phyloP scores from a whole-genome alignment of 2,888 invertebrate genomes.

The Mesodorylaimus sp. region DNA sequence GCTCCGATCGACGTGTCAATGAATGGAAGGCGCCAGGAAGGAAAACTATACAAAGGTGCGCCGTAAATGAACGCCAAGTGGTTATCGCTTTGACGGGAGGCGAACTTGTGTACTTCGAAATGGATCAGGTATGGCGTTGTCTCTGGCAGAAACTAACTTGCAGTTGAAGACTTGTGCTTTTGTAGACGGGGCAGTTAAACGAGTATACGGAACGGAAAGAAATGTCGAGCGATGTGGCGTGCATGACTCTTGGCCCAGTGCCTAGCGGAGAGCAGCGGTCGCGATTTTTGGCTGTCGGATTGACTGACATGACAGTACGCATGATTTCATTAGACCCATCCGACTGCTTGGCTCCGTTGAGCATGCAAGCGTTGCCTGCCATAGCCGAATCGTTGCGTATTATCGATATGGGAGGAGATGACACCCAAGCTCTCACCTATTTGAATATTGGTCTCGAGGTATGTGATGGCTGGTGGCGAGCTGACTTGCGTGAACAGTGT shows the following conservation, averaged over 20 bases:
- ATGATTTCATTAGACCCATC: slow-evolving; percentile 84
- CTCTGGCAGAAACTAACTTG: slow-evolving; percentile 1
- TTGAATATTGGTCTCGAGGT: slow-evolving; percentile 76
- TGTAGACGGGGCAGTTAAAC: slow-evolving; percentile 81
- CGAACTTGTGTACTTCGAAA: slow-evolving; percentile 95
- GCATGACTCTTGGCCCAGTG: slow-evolving; percentile 90
- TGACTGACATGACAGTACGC: slow-evolving; percentile 86
- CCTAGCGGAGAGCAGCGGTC: slow-evolving; percentile 83
- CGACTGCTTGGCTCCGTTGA: slow-evolving; percentile 79
- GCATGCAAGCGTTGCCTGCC: slow-evolving; percentile 88
- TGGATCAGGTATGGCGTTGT: slow-evolving; percentile 61
- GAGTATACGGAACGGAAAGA: slow-evolving; percentile 94
- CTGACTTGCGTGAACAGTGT: neutral
- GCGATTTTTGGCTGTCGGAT: slow-evolving; percentile 82
- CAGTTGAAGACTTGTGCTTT: slow-evolving; percentile 3
- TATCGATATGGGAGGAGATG: slow-evolving; percentile 46
- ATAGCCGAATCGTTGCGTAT: slow-evolving; percentile 90
- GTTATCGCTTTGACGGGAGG: slow-evolving; percentile 92
- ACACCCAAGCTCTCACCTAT: slow-evolving; percentile 21
- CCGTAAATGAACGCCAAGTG: slow-evolving; percentile 92
- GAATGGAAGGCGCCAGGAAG: slow-evolving; percentile 98
- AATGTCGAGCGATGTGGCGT: slow-evolving; percentile 87
- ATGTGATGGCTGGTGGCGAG: slow-evolving; percentile 2
- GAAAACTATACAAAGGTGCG: slow-evolving; percentile 87
- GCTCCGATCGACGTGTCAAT: slow-evolving; percentile 90